Evolutionary conservation across 1,140 invertebrate species (phyloP), one percentile per base, ranked within the genome.

Genomic region (Atta cephalotes): DNA sequence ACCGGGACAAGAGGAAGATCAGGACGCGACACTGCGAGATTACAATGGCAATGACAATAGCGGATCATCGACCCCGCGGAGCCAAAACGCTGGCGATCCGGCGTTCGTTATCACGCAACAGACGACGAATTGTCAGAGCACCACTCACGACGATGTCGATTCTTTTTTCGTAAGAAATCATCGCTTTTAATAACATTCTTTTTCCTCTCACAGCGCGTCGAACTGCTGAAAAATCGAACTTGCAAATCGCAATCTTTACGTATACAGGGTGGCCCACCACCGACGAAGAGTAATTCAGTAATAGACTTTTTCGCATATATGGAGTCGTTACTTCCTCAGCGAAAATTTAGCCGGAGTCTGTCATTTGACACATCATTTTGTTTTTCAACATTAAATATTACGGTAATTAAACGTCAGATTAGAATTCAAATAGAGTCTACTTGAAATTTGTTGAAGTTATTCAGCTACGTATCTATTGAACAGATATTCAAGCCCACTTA

Each of bases 91-190:
- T 3, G 88, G 91, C 5, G 87, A 92, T 25, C 85, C 92, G 28
- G 93, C 92, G 28, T 92, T 94, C 68, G 65, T 93, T 28, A 92
- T 93, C 28, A 88, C 90, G 31, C 60, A 70, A 16, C 87, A 92
- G 71, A 74, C 88, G 51, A 62, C 85, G 31, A 88, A 63, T 77
- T 58, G 80, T 53, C 88, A 76, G 35, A 80, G 66, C 18, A 25
- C 1, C 49, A 0, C n/a, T 60, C 85, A 63, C 35, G 87, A 92
- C 25, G 74, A 87, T 1, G 68, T 85, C 18, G 89, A 92, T 51
- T 92, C 87, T 21, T 87, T 60, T 62, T 62, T 85, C 31, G 92
- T 93, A 80, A 92, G 91, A 90, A 65, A 12, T 45, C 28, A 51
- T 16, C 2, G 7, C 3, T 35, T 35, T 77, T 12, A 21, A 18